Evolutionary conservation across 2,797 vertebrate species (phyloP).

Genomic region (Acanthornis magna): DNA sequence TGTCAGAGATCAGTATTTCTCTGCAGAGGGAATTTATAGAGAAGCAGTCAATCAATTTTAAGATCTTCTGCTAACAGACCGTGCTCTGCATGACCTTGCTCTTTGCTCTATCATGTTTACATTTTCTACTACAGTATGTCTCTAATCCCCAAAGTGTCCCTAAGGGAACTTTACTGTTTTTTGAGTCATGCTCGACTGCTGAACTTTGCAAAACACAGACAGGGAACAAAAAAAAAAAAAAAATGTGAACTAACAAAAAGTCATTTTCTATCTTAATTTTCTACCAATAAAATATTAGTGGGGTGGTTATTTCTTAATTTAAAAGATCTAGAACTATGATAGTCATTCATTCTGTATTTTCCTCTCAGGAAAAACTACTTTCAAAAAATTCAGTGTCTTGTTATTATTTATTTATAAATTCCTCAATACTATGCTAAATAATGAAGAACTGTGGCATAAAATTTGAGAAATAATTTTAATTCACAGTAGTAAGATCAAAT

Average conservation of each 20-base stretch:
- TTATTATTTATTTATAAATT: neutral
- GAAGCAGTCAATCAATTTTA: constrained; percentile 68
- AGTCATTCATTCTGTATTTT: neutral
- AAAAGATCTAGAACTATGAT: neutral
- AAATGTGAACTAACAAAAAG: neutral
- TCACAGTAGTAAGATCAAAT: neutral
- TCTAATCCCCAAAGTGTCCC: constrained; percentile 66
- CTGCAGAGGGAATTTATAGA: constrained; percentile 57
- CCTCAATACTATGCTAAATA: neutral
- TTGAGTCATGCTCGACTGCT: constrained; percentile 40
- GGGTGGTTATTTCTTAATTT: neutral
- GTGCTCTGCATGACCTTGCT: constrained; percentile 62
- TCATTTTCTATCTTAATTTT: neutral
- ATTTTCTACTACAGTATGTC: constrained; percentile 67
- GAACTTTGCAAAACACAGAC: constrained; percentile 47
- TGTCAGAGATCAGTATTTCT: constrained; percentile 38
- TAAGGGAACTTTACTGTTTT: constrained; percentile 62
- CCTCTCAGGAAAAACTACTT: neutral
- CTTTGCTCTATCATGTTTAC: constrained; percentile 70
- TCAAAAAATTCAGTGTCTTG: neutral
- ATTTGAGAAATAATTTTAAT: neutral
- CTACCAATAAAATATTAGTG: neutral
- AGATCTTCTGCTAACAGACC: constrained; percentile 67
- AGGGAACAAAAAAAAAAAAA: neutral
- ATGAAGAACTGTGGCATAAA: neutral